Evolutionary conservation across 2,888 invertebrate species (phyloP).

Genomic region (Phyto melanocephala): DNA sequence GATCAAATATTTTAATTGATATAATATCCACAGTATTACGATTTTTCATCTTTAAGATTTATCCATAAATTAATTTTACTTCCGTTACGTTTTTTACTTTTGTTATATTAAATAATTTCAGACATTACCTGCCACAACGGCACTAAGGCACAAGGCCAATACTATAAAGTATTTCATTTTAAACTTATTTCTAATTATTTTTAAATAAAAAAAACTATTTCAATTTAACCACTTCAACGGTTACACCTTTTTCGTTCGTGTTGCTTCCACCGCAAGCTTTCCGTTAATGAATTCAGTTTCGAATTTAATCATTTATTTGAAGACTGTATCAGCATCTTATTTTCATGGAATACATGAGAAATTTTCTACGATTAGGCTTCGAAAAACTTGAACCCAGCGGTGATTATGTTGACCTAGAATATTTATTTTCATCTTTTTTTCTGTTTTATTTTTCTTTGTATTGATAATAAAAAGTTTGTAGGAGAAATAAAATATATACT

Average conservation of each 20-base stretch:
- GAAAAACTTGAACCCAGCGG: constrained; percentile 65
- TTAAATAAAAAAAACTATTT: constrained; percentile 9
- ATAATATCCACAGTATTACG: no score
- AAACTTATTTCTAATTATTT: constrained; percentile 53
- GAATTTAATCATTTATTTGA: constrained; percentile 58
- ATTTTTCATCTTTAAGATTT: no score
- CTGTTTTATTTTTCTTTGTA: constrained; percentile 53
- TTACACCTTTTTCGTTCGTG: constrained; percentile 66
- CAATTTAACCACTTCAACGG: constrained; percentile 17
- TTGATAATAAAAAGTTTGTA: constrained; percentile 63
- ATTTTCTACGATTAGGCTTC: constrained; percentile 51
- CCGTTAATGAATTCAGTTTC: constrained; percentile 69
- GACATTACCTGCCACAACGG: constrained; percentile 75
- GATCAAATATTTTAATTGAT: no score
- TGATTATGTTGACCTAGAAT: constrained; percentile 73
- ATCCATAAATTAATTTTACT: no score
- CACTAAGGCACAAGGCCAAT: constrained; percentile 75
- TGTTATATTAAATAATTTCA: background rate
- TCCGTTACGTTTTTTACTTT: no score
- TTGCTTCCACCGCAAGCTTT: constrained; percentile 69
- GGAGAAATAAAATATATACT: background rate
- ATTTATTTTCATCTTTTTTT: constrained; percentile 40
- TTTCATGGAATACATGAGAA: constrained; percentile 36
- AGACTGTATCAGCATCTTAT: constrained; percentile 29
- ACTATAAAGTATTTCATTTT: constrained; percentile 75